These are phyloP conservation scores for Eciton burchellii DNA, from an alignment of 1,140 invertebrate species.

Conservation along the genomic window DNA sequence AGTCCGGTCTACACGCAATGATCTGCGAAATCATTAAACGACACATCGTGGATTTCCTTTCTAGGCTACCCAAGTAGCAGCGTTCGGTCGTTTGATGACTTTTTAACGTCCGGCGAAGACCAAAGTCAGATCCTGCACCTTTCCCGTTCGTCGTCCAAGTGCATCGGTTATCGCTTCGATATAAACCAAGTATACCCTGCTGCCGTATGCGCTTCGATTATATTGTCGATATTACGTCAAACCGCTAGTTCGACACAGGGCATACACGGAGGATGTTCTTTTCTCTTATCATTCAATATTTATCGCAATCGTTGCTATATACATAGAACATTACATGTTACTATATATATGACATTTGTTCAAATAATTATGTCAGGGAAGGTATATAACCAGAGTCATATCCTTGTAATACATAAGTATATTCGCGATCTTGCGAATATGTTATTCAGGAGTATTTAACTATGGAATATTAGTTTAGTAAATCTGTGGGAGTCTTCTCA, in stretches of 20 bases:
- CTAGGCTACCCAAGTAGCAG: not conserved
- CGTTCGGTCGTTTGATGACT: not conserved
- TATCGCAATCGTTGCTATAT: no score
- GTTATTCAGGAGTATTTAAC: no score
- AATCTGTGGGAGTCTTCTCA: no score
- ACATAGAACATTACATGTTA: no score
- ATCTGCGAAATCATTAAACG: conserved; percentile 39
- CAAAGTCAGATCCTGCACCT: not conserved
- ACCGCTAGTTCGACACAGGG: conserved; percentile 10
- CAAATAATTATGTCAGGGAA: no score
- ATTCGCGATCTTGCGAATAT: no score
- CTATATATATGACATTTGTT: no score
- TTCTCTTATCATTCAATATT: no score
- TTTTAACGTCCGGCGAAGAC: conserved; percentile 20
- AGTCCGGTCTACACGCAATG: conserved; percentile 28
- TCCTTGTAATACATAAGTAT: no score
- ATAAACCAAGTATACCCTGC: conserved; percentile 12
- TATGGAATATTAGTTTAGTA: no score
- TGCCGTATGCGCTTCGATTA: conserved; percentile 25
- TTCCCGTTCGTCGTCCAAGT: conserved; percentile 30
- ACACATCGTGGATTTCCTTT: conserved; percentile 31
- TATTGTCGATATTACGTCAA: conserved; percentile 59
- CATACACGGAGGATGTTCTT: no score
- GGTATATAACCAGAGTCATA: no score
- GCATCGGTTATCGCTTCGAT: conserved; percentile 9